These are phyloP conservation scores for Leptinotarsa defecta DNA, from an alignment of 1,140 invertebrate species.

Conservation along the genomic window DNA sequence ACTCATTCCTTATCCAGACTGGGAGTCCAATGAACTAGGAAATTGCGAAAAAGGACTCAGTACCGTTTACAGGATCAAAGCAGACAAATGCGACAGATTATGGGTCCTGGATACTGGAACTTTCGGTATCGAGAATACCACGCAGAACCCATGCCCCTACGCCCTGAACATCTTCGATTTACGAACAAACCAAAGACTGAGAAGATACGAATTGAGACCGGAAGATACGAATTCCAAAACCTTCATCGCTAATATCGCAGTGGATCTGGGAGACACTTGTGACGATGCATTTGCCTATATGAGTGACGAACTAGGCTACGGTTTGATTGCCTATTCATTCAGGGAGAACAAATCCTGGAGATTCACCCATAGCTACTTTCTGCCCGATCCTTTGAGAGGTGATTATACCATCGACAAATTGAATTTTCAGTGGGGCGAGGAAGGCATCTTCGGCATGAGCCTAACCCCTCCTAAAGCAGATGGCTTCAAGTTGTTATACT, in stretches of 20 bases:
- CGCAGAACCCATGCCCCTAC: constrained; percentile 70
- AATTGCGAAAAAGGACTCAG: constrained; percentile 74
- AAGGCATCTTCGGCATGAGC: constrained; percentile 81
- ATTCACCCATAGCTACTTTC: constrained; percentile 74
- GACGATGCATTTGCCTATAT: constrained; percentile 80
- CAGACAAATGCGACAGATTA: constrained; percentile 74
- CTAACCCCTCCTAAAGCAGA: constrained; percentile 67
- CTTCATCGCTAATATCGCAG: constrained; percentile 81
- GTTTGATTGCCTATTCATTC: constrained; percentile 78
- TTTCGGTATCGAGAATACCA: constrained; percentile 73
- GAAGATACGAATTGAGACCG: constrained; percentile 70
- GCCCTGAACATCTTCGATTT: constrained; percentile 77
- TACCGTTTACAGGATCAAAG: constrained; percentile 75
- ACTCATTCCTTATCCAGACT: constrained; percentile 77
- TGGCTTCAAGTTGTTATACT: constrained; percentile 73
- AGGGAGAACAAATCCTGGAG: constrained; percentile 76
- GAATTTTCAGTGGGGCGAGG: constrained; percentile 79
- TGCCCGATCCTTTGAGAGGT: constrained; percentile 76
- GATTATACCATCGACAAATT: constrained; percentile 78
- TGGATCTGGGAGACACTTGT: constrained; percentile 75
- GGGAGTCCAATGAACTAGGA: constrained; percentile 72
- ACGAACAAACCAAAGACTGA: constrained; percentile 69
- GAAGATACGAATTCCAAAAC: constrained; percentile 76
- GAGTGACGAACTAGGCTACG: constrained; percentile 80
- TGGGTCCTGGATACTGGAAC: constrained; percentile 84